These are phyloP conservation scores for Cataglyphis hispanica DNA, from an alignment of 1,140 invertebrate species.

Conservation along the genomic window DNA sequence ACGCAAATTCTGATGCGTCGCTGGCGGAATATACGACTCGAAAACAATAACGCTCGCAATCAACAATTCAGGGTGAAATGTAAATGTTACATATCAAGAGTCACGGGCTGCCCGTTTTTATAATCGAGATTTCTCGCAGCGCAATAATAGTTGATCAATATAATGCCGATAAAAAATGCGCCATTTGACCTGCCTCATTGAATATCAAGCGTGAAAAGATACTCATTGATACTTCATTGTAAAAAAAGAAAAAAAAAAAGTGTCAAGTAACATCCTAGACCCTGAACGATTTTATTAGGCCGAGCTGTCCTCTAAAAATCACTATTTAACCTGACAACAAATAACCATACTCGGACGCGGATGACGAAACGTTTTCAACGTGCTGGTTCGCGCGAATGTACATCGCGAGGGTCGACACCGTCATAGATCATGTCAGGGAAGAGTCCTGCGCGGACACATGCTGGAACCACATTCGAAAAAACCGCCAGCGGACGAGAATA, in stretches of 20 bases:
- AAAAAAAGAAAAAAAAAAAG: conserved; percentile 26
- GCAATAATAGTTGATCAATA: neutral
- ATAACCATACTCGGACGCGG: conserved; percentile 34
- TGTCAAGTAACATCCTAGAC: neutral
- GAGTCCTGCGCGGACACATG: conserved; percentile 55
- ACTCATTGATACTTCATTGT: neutral
- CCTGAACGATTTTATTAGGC: conserved; percentile 19
- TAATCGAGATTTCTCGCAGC: neutral
- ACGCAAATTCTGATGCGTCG: conserved; percentile 11
- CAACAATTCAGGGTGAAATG: conserved; percentile 16
- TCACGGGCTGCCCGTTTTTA: neutral
- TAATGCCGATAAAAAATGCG: neutral
- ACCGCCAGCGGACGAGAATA: conserved; percentile 62
- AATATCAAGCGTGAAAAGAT: neutral
- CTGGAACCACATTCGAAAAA: conserved; percentile 51
- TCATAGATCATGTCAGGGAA: conserved; percentile 65
- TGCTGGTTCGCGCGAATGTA: conserved; percentile 3
- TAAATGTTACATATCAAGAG: neutral
- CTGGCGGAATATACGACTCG: neutral
- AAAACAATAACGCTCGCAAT: conserved; percentile 12
- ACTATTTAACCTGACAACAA: conserved; percentile 18
- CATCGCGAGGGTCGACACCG: conserved; percentile 39
- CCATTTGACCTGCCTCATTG: neutral
- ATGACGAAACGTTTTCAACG: conserved; percentile 42
- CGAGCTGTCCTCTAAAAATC: conserved; percentile 19